Conservation (phyloP, 2,113 vertebrate species). For the Cyanoderma ruficeps region DNA sequence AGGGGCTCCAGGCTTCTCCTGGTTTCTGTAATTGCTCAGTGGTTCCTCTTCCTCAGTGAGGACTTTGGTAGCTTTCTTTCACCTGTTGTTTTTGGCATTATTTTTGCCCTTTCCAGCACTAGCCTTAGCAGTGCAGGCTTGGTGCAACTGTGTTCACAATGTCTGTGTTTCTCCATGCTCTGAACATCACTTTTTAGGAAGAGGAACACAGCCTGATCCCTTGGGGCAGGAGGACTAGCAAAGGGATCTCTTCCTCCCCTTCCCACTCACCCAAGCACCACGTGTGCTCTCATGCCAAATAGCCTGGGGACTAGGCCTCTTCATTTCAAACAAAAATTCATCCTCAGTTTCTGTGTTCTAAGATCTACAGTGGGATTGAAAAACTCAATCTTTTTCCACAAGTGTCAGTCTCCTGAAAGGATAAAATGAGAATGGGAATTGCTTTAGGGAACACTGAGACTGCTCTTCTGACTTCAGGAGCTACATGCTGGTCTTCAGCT, state of each 20-base stretch:
- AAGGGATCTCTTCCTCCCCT: not conserved
- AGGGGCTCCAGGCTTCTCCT: not conserved
- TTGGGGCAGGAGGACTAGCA: not conserved
- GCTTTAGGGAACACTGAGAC: not conserved
- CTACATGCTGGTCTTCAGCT: not conserved
- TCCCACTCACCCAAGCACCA: not conserved
- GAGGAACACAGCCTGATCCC: not conserved
- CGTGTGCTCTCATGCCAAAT: fast-evolving
- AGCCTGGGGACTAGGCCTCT: fast-evolving
- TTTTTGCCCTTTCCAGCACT: not conserved
- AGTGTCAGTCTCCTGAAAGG: not conserved
- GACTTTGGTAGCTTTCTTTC: not conserved
- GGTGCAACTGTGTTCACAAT: not conserved
- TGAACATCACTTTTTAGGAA: not conserved
- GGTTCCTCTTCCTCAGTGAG: not conserved
- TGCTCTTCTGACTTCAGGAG: not conserved
- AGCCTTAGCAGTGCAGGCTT: not conserved
- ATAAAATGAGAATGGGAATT: not conserved
- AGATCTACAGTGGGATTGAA: not conserved
- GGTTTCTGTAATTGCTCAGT: not conserved
- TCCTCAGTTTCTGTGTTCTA: not conserved
- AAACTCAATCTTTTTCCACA: not conserved
- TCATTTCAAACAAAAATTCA: not conserved
- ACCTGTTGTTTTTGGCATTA: not conserved
- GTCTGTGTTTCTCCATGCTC: not conserved